phyloP scores from a whole-genome alignment of 1,140 invertebrate species.

The Cotesia chilonis region DNA sequence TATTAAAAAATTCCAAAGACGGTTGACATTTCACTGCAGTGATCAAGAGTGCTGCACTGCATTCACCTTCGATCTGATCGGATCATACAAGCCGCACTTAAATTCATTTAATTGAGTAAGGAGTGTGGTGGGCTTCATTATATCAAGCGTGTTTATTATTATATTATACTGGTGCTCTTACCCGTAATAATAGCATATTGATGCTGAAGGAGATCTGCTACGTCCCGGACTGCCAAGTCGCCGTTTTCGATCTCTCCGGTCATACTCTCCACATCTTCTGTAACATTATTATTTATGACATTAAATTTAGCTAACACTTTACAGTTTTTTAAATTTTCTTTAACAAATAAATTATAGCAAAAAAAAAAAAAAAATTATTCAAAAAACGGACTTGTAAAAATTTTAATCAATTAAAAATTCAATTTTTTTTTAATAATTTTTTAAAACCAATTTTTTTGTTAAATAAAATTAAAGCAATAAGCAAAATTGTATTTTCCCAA shows the following conservation, averaged over 20 bases:
- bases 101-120: not conserved
- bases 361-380: too few relatives aligned
- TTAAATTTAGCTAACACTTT: slow-evolving; percentile 17
- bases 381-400: too few relatives aligned
- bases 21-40: not conserved
- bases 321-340: not conserved
- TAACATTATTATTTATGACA: slow-evolving; percentile 32
- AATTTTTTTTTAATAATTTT: too few relatives aligned
- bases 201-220: slow-evolving; percentile 84
- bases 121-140: not conserved
- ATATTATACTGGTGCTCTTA: slow-evolving; percentile 50
- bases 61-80: too few relatives aligned
- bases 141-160: not conserved
- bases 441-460: too few relatives aligned
- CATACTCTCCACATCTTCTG: slow-evolving; percentile 66
- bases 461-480: too few relatives aligned
- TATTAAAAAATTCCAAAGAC: slow-evolving; percentile 25
- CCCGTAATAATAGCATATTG: slow-evolving; percentile 90
- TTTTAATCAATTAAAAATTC: too few relatives aligned
- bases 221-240: slow-evolving; percentile 76
- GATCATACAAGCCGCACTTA: not conserved
- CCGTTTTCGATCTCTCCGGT: slow-evolving; percentile 65
- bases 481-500: too few relatives aligned
- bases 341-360: too few relatives aligned
- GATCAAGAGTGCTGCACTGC: too few relatives aligned